Evolutionary conservation across 1,140 invertebrate genomes (phyloP), one percentile per base, ranked within the genome.

Genomic region (Dreissena polymorpha): DNA sequence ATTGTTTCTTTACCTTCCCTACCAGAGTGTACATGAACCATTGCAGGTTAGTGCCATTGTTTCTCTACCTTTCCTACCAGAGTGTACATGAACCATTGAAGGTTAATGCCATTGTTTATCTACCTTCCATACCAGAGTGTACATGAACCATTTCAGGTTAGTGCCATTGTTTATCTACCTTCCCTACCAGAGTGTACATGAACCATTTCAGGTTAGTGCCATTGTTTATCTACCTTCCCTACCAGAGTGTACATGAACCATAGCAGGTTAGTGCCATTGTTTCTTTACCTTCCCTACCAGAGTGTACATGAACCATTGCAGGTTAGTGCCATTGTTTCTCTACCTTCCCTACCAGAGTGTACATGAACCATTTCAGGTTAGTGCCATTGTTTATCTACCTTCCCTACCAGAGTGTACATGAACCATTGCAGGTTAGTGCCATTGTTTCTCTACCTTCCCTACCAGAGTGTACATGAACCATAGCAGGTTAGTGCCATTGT

Each of bases 71-170:
- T 18, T 63, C 85, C 10, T 88, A 85, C 64, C 85, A 88, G 55
- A 81, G 67, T 78, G 86, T 87, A 13, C 86, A 87, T 50, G 82
- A 84, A 21, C 91, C 90, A 25, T 68, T 90, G 23, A 80, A 93
- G 88, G 87, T 88, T 39, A 5, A 8, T 39, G 39, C n/a, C n/a
- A n/a, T 39, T 18, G 39, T 65, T 23, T 39, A 27, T 88, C 10
- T 88, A 88, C 60, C 57, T 88, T 18, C 69, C 85, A 3, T 88
- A 85, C 64, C 85, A 88, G 55, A 81, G 67, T 78, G 86, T 87
- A 13, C 86, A 87, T 50, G 82, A 84, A 21, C 91, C 90, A 25
- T 68, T 90, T 21, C 83, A 93, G 88, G 87, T 88, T 39, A 5
- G 39, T 39, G 39, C n/a, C n/a, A n/a, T 39, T 18, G 39, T 65